Percentiles rank a stretch among this genome's conserved stretches.
Evolutionary conservation across 2,113 vertebrate genomes (phyloP).

Genomic region (Glareola pratincola): DNA sequence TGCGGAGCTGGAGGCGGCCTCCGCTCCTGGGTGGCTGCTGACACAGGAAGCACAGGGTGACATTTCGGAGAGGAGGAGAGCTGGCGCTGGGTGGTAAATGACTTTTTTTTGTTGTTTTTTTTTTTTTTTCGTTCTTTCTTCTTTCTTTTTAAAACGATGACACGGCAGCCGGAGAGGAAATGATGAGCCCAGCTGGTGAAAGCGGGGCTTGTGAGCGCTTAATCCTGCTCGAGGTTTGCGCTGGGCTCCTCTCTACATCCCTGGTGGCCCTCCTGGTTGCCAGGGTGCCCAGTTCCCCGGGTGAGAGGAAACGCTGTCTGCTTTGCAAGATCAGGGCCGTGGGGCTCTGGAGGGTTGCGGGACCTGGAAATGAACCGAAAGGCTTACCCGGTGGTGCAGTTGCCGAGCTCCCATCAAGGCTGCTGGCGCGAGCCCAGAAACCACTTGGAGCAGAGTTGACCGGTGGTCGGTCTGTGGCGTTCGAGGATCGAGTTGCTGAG

Average conservation of each 20-base stretch:
- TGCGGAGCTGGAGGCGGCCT: slow-evolving; percentile 3
- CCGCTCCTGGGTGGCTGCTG: slow-evolving; percentile 48
- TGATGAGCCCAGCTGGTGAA: neutral
- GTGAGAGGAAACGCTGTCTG: neutral
- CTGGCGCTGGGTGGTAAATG: neutral
- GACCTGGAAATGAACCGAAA: neutral
- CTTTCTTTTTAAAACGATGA: neutral
- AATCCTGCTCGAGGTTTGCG: fast-evolving
- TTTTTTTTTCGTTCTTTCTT: neutral
- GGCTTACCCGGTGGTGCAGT: neutral
- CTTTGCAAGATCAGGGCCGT: neutral
- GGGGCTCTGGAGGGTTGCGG: neutral
- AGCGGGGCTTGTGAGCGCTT: neutral
- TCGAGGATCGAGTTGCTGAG: neutral
- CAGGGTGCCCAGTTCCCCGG: fast-evolving
- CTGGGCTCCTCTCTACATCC: neutral
- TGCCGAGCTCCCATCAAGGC: neutral
- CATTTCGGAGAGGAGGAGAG: neutral
- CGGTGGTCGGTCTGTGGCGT: too few relatives aligned
- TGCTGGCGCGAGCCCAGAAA: neutral
- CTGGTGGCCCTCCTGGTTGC: too few relatives aligned
- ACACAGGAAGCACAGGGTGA: slow-evolving; percentile 13
- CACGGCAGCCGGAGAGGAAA: neutral
- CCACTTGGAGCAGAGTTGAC: neutral
- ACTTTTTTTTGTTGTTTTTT: neutral